Percentiles rank a stretch among this genome's conserved stretches.
Conservation (phyloP, 2,888 invertebrate species). For the Pteria penguin region DNA sequence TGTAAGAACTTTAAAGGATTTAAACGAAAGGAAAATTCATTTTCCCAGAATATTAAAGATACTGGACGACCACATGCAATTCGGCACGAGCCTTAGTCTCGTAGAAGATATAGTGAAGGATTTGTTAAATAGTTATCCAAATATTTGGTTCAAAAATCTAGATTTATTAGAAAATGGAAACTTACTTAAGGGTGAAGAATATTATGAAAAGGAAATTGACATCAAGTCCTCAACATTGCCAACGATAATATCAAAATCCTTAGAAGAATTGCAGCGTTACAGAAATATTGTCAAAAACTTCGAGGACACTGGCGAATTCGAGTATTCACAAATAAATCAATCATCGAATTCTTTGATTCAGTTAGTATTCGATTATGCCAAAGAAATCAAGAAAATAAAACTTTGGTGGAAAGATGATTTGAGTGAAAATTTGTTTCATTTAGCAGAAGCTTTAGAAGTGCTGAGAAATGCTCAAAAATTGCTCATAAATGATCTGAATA, state of each 20-base stretch:
- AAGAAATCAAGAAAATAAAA: not conserved
- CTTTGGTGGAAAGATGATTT: not conserved
- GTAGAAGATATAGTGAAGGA: not conserved
- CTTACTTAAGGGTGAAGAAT: not conserved
- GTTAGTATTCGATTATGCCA: not conserved
- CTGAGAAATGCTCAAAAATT: not conserved
- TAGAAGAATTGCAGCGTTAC: not conserved
- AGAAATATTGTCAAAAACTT: not conserved
- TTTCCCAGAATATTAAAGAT: not conserved
- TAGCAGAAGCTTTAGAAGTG: not conserved
- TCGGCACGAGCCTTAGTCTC: not conserved
- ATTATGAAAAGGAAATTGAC: not conserved
- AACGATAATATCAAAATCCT: not conserved
- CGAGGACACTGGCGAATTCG: not conserved
- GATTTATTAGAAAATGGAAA: not conserved
- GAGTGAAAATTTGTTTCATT: not conserved
- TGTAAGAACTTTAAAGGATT: not conserved
- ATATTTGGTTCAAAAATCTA: constrained; percentile 5
- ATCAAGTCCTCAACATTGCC: not conserved
- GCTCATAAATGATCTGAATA: not conserved
- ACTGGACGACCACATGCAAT: not conserved
- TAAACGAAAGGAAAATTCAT: not conserved
- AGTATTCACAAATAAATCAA: not conserved
- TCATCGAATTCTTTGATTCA: not conserved
- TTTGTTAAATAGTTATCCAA: not conserved